Percentiles rank a stretch among this genome's conserved stretches.
Conservation (phyloP, 2,113 vertebrate species). For the Istiophorus platypterus region DNA sequence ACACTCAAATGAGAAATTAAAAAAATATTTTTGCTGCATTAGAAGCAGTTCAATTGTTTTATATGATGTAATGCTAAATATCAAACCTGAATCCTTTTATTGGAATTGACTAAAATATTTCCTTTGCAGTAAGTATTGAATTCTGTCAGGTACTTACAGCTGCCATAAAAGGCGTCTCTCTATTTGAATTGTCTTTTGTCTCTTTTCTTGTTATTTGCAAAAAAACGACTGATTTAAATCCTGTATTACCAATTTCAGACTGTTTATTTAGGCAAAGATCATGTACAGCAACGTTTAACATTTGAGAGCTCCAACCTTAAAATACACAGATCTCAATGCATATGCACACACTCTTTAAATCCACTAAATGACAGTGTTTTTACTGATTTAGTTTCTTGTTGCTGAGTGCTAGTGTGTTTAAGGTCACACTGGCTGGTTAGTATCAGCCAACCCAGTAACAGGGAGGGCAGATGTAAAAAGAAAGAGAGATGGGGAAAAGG, state of each 20-base stretch:
- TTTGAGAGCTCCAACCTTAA: not conserved
- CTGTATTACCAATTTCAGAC: not conserved
- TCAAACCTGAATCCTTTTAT: not conserved
- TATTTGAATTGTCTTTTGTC: not conserved
- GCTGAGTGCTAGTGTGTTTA: not conserved
- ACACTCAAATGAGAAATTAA: not conserved
- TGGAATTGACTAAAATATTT: not conserved
- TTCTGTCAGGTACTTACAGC: not conserved
- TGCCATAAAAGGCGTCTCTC: not conserved
- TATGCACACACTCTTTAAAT: conserved; percentile 2
- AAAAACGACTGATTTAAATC: conserved; percentile 3
- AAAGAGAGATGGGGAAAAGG: conserved; percentile 7
- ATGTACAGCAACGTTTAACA: not conserved
- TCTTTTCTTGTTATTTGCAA: not conserved
- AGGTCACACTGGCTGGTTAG: conserved; percentile 12
- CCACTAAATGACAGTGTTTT: not conserved
- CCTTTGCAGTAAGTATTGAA: not conserved
- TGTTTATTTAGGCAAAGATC: not conserved
- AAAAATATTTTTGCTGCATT: too few species aligned
- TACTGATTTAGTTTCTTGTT: not conserved
- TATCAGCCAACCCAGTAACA: conserved; percentile 5
- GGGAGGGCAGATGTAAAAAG: not conserved
- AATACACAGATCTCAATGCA: not conserved
- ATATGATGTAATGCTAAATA: not conserved
- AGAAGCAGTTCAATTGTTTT: not conserved